Percentiles rank a stretch among this genome's conserved stretches.
Conservation (phyloP, 1,140 invertebrate species). For the Drosophila eugracilis region DNA sequence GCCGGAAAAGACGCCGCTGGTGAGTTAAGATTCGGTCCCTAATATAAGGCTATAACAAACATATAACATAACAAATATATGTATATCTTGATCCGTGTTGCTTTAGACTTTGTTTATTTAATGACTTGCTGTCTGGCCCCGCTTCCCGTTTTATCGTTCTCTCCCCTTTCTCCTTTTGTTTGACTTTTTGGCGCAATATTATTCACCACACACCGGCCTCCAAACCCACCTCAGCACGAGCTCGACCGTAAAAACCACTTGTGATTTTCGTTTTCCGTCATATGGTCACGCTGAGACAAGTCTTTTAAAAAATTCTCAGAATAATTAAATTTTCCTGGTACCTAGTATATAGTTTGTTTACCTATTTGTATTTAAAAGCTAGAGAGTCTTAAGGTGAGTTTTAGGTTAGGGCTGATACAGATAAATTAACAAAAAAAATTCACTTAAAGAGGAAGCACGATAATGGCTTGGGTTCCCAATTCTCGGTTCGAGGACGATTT, state of each 20-base stretch:
- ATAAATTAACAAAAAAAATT: conserved; percentile 12
- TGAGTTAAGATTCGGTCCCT: too few relatives aligned
- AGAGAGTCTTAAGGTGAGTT: neutral
- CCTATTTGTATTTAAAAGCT: neutral
- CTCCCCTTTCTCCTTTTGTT: conserved; percentile 44
- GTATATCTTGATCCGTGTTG: too few relatives aligned
- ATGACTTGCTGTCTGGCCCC: conserved; percentile 1
- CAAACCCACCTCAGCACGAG: conserved; percentile 8
- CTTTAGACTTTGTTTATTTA: conserved; percentile 1
- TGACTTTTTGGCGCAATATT: conserved; percentile 72
- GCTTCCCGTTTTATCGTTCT: conserved; percentile 13
- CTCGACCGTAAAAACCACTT: neutral
- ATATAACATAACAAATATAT: too few relatives aligned
- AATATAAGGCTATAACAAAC: too few relatives aligned
- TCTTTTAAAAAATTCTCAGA: neutral
- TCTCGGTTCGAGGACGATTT: conserved; percentile 74
- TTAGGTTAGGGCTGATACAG: conserved; percentile 18
- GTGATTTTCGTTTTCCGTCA: neutral
- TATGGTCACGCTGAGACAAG: neutral
- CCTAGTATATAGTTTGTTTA: neutral
- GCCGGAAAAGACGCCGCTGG: conserved; percentile 46
- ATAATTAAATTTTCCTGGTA: neutral
- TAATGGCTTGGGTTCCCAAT: conserved; percentile 69
- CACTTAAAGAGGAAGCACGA: neutral
- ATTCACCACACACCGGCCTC: conserved; percentile 30